phyloP scores from a whole-genome alignment of 2,113 vertebrate genomes.

The Dipodomys merriami region DNA sequence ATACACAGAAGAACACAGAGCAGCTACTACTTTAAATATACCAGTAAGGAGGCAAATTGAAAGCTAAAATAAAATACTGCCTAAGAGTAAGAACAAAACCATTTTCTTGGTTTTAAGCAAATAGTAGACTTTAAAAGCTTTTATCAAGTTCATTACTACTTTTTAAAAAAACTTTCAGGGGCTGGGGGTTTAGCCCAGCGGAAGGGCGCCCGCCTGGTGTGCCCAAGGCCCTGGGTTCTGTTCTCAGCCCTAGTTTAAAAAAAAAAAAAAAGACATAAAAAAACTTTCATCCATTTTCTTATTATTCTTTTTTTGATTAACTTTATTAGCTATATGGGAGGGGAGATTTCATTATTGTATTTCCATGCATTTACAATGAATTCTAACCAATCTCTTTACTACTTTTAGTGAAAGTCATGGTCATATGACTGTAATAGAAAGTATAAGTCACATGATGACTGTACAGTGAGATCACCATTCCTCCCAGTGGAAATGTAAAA shows the following conservation, averaged over 20 bases:
- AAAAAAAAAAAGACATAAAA: too few relatives aligned
- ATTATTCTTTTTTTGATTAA: too few relatives aligned
- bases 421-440: not conserved
- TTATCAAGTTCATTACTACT: not conserved
- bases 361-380: too few relatives aligned
- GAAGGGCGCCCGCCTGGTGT: too few relatives aligned
- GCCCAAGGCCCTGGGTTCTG: too few relatives aligned
- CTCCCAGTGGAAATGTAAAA: not conserved
- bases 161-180: too few relatives aligned
- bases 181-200: too few relatives aligned
- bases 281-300: too few relatives aligned
- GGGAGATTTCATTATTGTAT: too few relatives aligned
- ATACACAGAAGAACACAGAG: not conserved
- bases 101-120: not conserved
- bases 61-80: not conserved
- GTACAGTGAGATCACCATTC: not conserved
- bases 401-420: not conserved
- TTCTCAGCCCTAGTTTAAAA: too few relatives aligned
- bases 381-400: not conserved
- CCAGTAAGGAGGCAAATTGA: not conserved
- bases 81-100: conserved; percentile 1
- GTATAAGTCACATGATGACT: not conserved
- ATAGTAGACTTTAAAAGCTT: not conserved
- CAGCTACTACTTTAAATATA: not conserved
- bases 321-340: too few relatives aligned